A percentile compares a stretch with the other conserved stretches of the same genome.
phyloP scores from a whole-genome alignment of 2,797 vertebrate genomes.

The Poeciliopsis gracilis region DNA sequence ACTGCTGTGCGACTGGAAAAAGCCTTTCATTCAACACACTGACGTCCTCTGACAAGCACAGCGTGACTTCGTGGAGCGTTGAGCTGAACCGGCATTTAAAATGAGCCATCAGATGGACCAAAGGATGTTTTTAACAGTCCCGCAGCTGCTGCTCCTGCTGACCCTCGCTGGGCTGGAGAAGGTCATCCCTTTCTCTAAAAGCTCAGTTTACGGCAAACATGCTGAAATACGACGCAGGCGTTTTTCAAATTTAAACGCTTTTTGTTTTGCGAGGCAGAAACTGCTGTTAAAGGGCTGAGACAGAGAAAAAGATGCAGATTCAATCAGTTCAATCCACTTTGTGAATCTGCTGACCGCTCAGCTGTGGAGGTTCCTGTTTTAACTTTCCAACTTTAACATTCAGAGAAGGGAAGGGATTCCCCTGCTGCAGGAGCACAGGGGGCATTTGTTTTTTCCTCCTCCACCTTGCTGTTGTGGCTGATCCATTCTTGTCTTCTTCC shows the following conservation, averaged over 20 bases:
- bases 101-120: neutral
- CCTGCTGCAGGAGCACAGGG: conserved; percentile 21
- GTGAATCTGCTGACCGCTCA: neutral
- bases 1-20: conserved; percentile 1
- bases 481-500: conserved; percentile 64
- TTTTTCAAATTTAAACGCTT: conserved; percentile 1
- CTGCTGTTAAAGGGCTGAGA: neutral
- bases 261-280: neutral
- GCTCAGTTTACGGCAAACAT: conserved; percentile 14
- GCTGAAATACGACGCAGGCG: neutral
- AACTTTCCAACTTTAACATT: neutral
- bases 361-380: neutral
- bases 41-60: conserved; percentile 5
- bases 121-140: conserved; percentile 12
- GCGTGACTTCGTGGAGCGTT: neutral
- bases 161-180: neutral
- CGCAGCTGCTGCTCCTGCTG: conserved; percentile 2
- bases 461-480: conserved; percentile 31
- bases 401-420: conserved; percentile 30
- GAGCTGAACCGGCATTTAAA: conserved; percentile 5
- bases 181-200: conserved; percentile 17
- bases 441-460: conserved; percentile 57
- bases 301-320: conserved; percentile 6
- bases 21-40: neutral
- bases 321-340: neutral